Evolutionary conservation across 2,888 invertebrate genomes (phyloP), one percentile per base, ranked within the genome.

Genomic region (Synergus gifuensis): DNA sequence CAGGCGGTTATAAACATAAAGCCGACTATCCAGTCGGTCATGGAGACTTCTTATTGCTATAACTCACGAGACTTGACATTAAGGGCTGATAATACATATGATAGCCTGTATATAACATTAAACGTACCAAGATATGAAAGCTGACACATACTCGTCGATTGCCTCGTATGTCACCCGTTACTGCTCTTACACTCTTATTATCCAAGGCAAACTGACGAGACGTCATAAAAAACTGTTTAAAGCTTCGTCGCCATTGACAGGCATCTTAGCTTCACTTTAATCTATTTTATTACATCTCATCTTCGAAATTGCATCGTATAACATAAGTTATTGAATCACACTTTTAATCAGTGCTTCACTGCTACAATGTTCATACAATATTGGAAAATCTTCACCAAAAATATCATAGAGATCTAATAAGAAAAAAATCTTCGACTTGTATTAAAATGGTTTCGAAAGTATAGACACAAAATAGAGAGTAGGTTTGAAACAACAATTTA

Each of bases 81-180:
- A 85, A 87, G 83, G 85, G 78, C 82, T 82, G 86, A 85, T 88
- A 86, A 86, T 86, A 86, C 83, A 86, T 73, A 73, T 73, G 54
- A 86, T 82, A 82, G 85, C 83, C 83, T 54, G 77, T 77, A 85
- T 79, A 83, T 84, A 83, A 86, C 87, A 85, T 86, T 84, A 86
- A 84, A 87, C 83, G 78, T 82, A 85, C 83, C 80, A 82, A 80
- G 83, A 84, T 73, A 49, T 77, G 76, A 79, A 77, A 60, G 77
- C 67, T 79, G 81, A 81, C 79, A 77, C 73, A 60, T 28, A 77
- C 76, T 81, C 36, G 73, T 73, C 54, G 49, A 73, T 73, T 73
- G 36, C 54, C 36, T n/a, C 28, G 7, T 54, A 54, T 36, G 36
- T 73, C 73, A 73, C 58, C 36, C 54, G 73, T 54, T 73, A 54